Percentiles rank a stretch among this genome's conserved stretches.
These are phyloP conservation scores for Synergus laeviventris DNA, from an alignment of 2,888 invertebrate genomes.

Conservation along the genomic window DNA sequence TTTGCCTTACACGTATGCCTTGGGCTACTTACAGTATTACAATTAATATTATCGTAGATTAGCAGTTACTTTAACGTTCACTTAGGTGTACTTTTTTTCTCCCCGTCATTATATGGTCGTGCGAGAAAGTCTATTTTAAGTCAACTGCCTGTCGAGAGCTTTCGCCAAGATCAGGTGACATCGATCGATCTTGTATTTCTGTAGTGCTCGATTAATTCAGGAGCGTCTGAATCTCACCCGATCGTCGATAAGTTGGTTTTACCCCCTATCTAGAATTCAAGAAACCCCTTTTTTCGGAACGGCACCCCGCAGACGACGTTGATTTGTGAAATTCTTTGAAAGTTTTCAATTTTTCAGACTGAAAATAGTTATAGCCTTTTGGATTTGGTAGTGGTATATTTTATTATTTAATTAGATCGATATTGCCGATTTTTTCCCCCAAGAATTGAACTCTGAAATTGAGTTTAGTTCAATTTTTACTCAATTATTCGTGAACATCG, in stretches of 20 bases:
- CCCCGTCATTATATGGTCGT: slow-evolving; percentile 40
- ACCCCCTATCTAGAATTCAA: slow-evolving; percentile 30
- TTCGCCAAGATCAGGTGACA: slow-evolving; percentile 41
- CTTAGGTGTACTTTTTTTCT: slow-evolving; percentile 41
- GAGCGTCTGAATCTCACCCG: slow-evolving; percentile 25
- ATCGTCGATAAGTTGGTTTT: slow-evolving; percentile 28
- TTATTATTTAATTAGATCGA: no score
- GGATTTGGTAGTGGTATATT: neutral
- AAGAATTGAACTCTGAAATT: no score
- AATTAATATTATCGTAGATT: slow-evolving; percentile 38
- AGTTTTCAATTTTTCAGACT: neutral
- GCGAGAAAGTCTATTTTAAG: slow-evolving; percentile 41
- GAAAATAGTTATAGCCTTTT: neutral
- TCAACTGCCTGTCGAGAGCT: slow-evolving; percentile 40
- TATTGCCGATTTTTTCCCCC: no score
- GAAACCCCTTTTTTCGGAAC: slow-evolving; percentile 33
- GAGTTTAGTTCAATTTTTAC: no score
- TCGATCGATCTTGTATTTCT: slow-evolving; percentile 39
- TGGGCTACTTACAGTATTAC: slow-evolving; percentile 38
- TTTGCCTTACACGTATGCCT: slow-evolving; percentile 33
- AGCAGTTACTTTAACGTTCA: slow-evolving; percentile 41
- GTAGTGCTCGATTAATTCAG: slow-evolving; percentile 34
- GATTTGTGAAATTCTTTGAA: neutral
- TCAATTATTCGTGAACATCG: no score
- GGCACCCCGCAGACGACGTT: slow-evolving; percentile 34